These are phyloP conservation scores for Micromussa lordhowensis DNA, from an alignment of 92 coral and sea anemone genomes.

Conservation along the genomic window DNA sequence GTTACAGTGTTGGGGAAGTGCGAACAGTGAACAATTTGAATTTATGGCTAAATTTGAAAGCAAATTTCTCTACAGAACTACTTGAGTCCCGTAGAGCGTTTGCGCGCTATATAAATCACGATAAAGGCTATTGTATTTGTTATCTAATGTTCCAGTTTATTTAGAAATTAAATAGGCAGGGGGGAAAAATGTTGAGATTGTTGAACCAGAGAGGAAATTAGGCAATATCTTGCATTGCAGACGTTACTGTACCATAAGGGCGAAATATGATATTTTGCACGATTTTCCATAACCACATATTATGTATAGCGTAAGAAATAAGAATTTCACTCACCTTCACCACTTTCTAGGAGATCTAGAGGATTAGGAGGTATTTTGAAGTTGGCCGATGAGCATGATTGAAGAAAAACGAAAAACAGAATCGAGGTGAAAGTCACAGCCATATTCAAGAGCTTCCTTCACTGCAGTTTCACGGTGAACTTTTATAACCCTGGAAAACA, in stretches of 20 bases:
- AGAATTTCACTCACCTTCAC: not conserved
- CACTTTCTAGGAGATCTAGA: not conserved
- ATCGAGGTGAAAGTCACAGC: not conserved
- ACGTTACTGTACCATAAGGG: not conserved
- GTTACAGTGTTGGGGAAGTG: not conserved
- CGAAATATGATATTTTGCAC: not conserved
- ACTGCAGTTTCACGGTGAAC: not conserved
- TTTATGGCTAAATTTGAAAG: not conserved
- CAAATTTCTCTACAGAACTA: not conserved
- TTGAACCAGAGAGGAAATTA: not conserved
- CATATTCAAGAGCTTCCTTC: not conserved
- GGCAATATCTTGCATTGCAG: not conserved
- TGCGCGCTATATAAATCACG: not conserved
- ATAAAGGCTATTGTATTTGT: not conserved
- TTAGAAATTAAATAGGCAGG: not conserved
- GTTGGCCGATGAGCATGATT: slow-evolving; percentile 2
- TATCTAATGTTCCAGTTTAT: not conserved
- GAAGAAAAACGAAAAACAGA: slow-evolving; percentile 3
- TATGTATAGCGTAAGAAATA: not conserved
- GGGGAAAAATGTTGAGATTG: not conserved
- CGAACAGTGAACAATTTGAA: not conserved
- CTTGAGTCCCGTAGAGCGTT: not conserved
- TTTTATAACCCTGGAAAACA: not conserved
- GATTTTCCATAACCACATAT: not conserved
- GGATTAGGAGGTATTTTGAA: not conserved